phyloP scores from a whole-genome alignment of 2,888 invertebrate species.

The Mylabris sibirica region DNA sequence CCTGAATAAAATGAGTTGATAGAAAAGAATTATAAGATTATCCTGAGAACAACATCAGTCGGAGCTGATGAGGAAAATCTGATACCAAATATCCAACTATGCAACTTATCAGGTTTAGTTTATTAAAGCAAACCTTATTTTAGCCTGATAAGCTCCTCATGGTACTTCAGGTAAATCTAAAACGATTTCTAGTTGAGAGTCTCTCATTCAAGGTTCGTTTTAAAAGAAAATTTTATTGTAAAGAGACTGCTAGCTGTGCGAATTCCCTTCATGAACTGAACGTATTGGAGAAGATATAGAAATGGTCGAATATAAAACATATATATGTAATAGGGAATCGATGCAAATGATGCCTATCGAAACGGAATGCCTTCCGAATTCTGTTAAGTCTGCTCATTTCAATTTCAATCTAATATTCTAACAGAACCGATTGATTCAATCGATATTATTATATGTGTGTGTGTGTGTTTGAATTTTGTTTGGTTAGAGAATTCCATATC shows the following conservation, averaged over 20 bases:
- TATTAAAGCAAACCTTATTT: too few species aligned
- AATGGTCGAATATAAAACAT: not conserved
- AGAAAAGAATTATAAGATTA: too few species aligned
- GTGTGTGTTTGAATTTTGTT: not conserved
- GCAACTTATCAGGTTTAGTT: too few species aligned
- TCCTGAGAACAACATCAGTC: too few species aligned
- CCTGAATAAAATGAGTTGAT: too few species aligned
- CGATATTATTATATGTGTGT: not conserved
- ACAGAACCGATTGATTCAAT: conserved; percentile 1
- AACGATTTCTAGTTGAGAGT: too few species aligned
- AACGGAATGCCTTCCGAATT: conserved; percentile 8
- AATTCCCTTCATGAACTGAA: not conserved
- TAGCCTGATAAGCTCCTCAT: too few species aligned
- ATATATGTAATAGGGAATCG: not conserved
- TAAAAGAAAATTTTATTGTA: not conserved
- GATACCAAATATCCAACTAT: too few species aligned
- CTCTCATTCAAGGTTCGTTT: not conserved
- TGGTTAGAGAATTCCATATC: not conserved
- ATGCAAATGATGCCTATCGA: conserved; percentile 11
- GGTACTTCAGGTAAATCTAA: too few species aligned
- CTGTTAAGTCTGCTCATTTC: conserved; percentile 11
- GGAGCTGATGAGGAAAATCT: too few species aligned
- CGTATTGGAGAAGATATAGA: not conserved
- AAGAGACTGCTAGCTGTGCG: not conserved
- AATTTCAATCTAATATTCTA: conserved; percentile 12